A percentile compares a stretch with the other conserved stretches of the same genome.
Conservation (phyloP, 35 echinoderm and acorn worm species). For the Hemicentrotus pulcherrimus region DNA sequence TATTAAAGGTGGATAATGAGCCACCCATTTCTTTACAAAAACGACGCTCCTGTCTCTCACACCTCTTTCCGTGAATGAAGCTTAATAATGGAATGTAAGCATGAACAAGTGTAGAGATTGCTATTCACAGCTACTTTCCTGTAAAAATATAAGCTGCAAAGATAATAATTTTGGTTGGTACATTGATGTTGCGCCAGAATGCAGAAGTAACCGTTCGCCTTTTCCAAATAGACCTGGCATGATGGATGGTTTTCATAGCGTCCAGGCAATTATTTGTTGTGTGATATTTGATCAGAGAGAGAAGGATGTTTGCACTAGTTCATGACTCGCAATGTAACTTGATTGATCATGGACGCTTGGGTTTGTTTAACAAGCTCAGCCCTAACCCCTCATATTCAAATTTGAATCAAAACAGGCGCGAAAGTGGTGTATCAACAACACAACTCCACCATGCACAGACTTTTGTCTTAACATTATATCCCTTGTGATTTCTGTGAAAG, state of each 20-base stretch:
- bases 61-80: background rate
- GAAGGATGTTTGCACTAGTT: slow-evolving; percentile 2
- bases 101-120: background rate
- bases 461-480: background rate
- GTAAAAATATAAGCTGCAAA: background rate
- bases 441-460: background rate
- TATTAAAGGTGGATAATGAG: background rate
- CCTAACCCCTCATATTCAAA: background rate
- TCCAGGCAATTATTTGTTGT: background rate
- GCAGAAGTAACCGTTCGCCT: background rate
- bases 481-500: background rate
- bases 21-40: slow-evolving; percentile 1
- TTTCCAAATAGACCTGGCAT: background rate
- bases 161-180: background rate
- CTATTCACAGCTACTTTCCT: background rate
- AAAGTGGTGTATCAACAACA: slow-evolving; percentile 4
- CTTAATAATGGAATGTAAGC: background rate
- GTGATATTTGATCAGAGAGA: background rate
- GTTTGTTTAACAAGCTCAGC: background rate
- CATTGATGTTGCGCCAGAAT: background rate
- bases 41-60: background rate
- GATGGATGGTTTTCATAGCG: slow-evolving; percentile 16
- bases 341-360: background rate
- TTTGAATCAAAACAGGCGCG: slow-evolving; percentile 10
- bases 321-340: slow-evolving; percentile 11